These are phyloP conservation scores for Delichon dasypus DNA, from an alignment of 2,797 vertebrate species.

Conservation along the genomic window DNA sequence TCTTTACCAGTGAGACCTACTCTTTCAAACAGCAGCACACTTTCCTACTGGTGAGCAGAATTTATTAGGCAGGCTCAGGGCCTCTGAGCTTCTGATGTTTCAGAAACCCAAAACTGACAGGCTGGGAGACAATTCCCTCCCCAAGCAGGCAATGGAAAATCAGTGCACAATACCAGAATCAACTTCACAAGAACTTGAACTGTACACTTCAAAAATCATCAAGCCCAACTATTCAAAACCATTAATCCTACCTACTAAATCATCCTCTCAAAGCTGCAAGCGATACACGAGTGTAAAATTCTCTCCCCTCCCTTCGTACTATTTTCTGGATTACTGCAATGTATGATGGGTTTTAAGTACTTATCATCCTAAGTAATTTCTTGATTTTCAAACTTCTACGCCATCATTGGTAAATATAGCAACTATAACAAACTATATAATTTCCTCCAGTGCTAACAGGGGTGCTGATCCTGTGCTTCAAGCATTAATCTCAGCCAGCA, in stretches of 20 bases:
- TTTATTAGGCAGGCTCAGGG: background rate
- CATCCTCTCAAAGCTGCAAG: background rate
- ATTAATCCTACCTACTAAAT: background rate
- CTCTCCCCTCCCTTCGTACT: background rate
- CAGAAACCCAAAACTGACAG: background rate
- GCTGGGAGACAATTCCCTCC: background rate
- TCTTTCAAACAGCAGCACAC: background rate
- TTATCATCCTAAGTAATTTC: background rate
- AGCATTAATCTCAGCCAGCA: background rate
- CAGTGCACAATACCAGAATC: background rate
- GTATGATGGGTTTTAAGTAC: background rate
- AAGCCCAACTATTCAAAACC: background rate
- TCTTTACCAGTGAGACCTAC: background rate
- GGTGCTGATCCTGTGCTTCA: background rate
- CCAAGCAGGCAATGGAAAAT: background rate
- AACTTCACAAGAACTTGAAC: background rate
- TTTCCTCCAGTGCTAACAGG: background rate
- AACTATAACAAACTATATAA: background rate
- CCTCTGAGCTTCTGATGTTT: background rate
- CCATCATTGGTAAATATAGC: background rate
- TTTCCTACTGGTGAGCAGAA: background rate
- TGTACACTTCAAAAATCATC: background rate
- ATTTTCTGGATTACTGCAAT: background rate
- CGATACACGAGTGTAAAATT: background rate
- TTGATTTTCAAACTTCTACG: background rate